Evolutionary conservation across 2,888 invertebrate genomes (phyloP), one percentile per base, ranked within the genome.

Genomic region (Erebia aethiops): DNA sequence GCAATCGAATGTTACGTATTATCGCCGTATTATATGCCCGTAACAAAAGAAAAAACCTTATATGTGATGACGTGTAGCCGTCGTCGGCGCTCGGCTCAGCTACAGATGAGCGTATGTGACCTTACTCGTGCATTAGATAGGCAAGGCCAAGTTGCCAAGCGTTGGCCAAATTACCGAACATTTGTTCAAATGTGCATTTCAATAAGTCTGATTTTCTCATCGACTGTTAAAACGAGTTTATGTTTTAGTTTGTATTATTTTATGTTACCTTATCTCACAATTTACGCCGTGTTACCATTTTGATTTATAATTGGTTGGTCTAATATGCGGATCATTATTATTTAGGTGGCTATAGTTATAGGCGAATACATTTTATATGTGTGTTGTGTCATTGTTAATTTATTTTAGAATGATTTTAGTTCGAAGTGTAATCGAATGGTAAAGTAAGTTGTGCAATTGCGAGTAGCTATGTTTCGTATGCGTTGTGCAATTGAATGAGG

Each of bases 221-320:
- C 82, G 80, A 82, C 83, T 80, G 82, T 85, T 85, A 83, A 63
- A 75, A 72, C 74, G 63, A 35, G 82, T 84, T 82, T 80, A 79
- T 83, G 80, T 84, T 86, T 84, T 85, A 84, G 82, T 82, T 82
- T 82, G 82, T 84, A 86, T n/a, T 77, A 77, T 77, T 78, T 54
- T 79, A 84, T 82, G 83, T 87, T 87, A 89, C 86, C 86, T 87
- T 80, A 79, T 78, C 78, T 79, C 78, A 81, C 78, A 79, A 81
- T 85, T 86, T 87, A 89, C 84, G 84, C 83, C 85, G 85, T 84
- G 90, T 91, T 91, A 91, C 91, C 89, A 89, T 87, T 85, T 83
- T 82, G 78, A 80, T 85, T 82, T 84, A 76, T 78, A 80, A 80
- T 83, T 78, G 80, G 79, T 83, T 81, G 72, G 61, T 43, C n/a